Base-by-base conservation (phyloP, 2,888 invertebrate species). In the Xestia c-nigrum region DNA sequence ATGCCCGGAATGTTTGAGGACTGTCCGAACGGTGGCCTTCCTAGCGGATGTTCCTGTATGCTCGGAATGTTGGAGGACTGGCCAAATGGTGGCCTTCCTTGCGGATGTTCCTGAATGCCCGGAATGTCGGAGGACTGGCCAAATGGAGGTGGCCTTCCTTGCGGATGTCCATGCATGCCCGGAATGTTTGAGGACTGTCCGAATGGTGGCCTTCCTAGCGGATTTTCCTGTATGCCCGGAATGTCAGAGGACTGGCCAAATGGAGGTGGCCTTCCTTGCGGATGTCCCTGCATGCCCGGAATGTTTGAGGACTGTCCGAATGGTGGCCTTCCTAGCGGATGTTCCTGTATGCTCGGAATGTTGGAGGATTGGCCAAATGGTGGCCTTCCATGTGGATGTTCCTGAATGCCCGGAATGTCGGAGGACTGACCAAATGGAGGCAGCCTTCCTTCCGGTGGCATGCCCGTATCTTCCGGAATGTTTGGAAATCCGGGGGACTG, bases 101-200 rank as follows among this genome's bases (percentile, higher is more conserved):
- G 31, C 31, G 9, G 6, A 59, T 14, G 14, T 31, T 5, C 21
- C 3, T 16, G 12, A 4, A 61, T 14, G 5, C 40, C 24, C n/a
- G 50, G 50, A 16, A 21, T 14, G 19, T 47, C 50, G 1, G 21
- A n/a, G 0, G 4, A 1, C 0, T 38, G 24, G 12, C 12, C 21
- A 19, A 63, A 12, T 12, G 16, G 63, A 4, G 66, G 74, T 14
- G 63, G 70, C 72, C 69, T 55, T n/a, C 59, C 67, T 19, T 78
- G 31, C 0, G 46, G 31, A 61, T 52, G 16, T 16, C 10, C 52
- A 21, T 9, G 52, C 52, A 50, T 16, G n/a, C 52, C 6, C 52
- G 50, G 19, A 31, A 7, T 14, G 7, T 14, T 19, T 12, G 7
- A 5, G 5, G 6, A 19, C 21, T 19, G 12, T 24, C 2, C 43